A percentile compares a stretch with the other conserved stretches of the same genome.
Conservation (phyloP, 2,797 vertebrate species). For the Anas georgica region DNA sequence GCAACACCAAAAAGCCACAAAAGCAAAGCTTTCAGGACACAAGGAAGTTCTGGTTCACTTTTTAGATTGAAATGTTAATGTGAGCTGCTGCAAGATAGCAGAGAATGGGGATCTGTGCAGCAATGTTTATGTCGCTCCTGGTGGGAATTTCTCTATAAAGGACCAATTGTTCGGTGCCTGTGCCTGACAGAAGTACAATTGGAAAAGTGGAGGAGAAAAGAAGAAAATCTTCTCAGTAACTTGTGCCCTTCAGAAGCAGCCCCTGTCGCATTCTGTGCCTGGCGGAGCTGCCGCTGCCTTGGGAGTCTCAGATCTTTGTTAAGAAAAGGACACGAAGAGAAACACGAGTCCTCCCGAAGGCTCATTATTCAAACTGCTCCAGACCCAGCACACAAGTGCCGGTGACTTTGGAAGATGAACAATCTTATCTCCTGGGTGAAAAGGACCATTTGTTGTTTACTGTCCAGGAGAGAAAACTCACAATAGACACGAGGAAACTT, state of each 20-base stretch:
- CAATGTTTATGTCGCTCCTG: background rate
- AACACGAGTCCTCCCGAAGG: conserved; percentile 71
- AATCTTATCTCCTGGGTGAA: conserved; percentile 85
- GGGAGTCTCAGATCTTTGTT: conserved; percentile 72
- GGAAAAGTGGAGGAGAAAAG: conserved; percentile 40
- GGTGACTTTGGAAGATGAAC: conserved; percentile 82
- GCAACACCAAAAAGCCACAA: background rate
- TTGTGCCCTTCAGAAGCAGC: conserved; percentile 49
- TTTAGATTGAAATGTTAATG: background rate
- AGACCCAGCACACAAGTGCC: conserved; percentile 59
- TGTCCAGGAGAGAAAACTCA: conserved; percentile 66
- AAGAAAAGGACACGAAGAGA: conserved; percentile 75
- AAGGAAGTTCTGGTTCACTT: background rate
- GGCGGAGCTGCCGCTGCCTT: conserved; percentile 50
- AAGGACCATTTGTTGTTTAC: conserved; percentile 82
- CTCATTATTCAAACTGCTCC: conserved; percentile 82
- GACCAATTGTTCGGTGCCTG: background rate
- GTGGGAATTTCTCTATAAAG: conserved; percentile 60
- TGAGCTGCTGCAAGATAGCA: background rate
- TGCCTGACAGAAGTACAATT: conserved; percentile 52
- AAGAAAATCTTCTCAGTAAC: conserved; percentile 32
- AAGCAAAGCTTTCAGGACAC: conserved; percentile 2
- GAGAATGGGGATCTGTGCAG: background rate
- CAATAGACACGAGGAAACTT: conserved; percentile 46
- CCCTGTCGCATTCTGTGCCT: background rate